Conservation (phyloP, 2,888 invertebrate genomes). For the Dasypolia templi region DNA sequence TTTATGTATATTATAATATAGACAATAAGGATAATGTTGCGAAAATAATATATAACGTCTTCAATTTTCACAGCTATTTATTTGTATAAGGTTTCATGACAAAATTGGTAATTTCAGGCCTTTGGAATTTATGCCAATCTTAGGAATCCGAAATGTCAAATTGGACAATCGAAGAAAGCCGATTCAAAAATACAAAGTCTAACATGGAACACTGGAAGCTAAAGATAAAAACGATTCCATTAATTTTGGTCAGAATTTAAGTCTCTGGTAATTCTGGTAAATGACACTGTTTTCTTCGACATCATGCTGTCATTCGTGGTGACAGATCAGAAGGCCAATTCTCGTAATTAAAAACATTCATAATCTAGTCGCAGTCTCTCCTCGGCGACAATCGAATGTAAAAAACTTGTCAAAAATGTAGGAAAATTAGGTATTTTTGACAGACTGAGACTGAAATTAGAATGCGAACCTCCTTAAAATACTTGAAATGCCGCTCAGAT, state of each 20-base stretch:
- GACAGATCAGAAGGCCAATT: too few relatives aligned
- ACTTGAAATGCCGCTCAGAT: too few relatives aligned
- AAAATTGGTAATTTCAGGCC: neutral
- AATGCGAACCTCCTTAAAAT: too few relatives aligned
- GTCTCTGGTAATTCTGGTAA: neutral
- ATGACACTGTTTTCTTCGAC: neutral
- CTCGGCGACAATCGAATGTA: too few relatives aligned
- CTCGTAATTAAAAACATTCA: too few relatives aligned
- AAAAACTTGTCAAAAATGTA: too few relatives aligned
- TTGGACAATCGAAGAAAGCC: neutral
- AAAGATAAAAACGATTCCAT: neutral
- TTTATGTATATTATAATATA: neutral
- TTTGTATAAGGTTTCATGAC: neutral
- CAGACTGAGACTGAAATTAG: too few relatives aligned
- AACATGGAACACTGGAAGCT: neutral
- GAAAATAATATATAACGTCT: slow-evolving; percentile 2
- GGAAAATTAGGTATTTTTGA: too few relatives aligned
- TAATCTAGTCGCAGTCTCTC: too few relatives aligned
- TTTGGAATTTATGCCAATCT: too few relatives aligned
- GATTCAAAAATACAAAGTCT: neutral
- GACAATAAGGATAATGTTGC: slow-evolving; percentile 17
- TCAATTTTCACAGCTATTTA: neutral
- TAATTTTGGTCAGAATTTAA: neutral
- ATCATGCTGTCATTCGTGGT: neutral
- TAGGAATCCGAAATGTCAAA: neutral